Evolutionary conservation across 2,888 invertebrate species (phyloP), one percentile per base, ranked within the genome.

Genomic region (Neria commutata): DNA sequence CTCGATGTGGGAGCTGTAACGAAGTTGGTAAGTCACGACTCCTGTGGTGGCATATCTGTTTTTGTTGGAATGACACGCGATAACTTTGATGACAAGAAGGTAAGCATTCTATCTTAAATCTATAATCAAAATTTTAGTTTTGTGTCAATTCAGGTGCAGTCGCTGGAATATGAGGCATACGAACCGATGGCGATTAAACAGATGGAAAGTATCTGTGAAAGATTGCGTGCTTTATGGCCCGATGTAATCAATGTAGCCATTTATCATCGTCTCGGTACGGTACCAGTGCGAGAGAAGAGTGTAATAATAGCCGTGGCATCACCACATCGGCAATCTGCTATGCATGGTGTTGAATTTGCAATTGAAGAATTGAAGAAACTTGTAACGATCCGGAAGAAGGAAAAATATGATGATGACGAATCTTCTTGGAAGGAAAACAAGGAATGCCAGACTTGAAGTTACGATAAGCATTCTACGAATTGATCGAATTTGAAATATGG

Each of bases 321-420:
- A 14, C 89, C 93, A 0, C 97, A 97, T 81, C 86, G 98, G 26
- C 83, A 85, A 50, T 92, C 91, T 56, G 90, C 95, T 0, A 83
- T 97, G 5, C 87, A 89, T 68, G 94, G 96, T 2, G 91, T 94
- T 0, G 85, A 90, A 51, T 90, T 85, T 83, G 90, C 92, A 67
- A 94, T 98, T 65, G 91, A 98, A 68, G 85, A 86, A 56, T 84
- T 98, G 1, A 98, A 98, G 80, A 87, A 89, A 56, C 86, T 85
- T 24, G 96, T 96, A 29, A 96, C 98, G 0, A 94, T 98, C 60
- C 98, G 97, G 96, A 98, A 98, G 82, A 95, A 95, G 80, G 97
- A 98, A 84, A 84, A 92, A 23, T 97, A 96, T 79, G 85, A 85
- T 11, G 82, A 83, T 8, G 79, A 81, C 4, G 85, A 85, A 52